phyloP scores from a whole-genome alignment of 1,140 invertebrate genomes.

The Potamilus streckersoni region DNA sequence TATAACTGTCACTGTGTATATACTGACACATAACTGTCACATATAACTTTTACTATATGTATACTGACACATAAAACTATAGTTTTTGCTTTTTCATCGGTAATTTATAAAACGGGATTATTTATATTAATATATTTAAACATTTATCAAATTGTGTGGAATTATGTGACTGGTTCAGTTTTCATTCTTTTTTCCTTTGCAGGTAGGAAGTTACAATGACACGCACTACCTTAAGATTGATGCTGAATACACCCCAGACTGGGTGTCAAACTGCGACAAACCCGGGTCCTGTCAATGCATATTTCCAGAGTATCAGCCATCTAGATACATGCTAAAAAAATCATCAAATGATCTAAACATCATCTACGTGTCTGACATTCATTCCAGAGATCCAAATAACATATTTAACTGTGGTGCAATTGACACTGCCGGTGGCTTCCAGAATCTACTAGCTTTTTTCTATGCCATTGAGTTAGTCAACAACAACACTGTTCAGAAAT shows the following conservation, averaged over 20 bases:
- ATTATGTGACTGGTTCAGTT: neutral
- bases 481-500: conserved; percentile 33
- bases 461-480: conserved; percentile 60
- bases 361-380: conserved; percentile 59
- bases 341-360: conserved; percentile 53
- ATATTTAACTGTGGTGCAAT: conserved; percentile 52
- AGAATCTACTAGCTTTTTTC: conserved; percentile 62
- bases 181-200: conserved; percentile 21
- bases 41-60: too few relatives aligned
- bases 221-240: conserved; percentile 60
- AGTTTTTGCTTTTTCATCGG: too few relatives aligned
- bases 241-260: conserved; percentile 45
- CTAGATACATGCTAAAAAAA: conserved; percentile 54
- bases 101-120: too few relatives aligned
- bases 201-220: conserved; percentile 66
- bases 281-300: conserved; percentile 41
- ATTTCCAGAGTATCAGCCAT: conserved; percentile 50
- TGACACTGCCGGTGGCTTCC: conserved; percentile 48
- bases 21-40: too few relatives aligned
- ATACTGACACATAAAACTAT: too few relatives aligned
- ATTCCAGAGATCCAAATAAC: conserved; percentile 37
- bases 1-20: too few relatives aligned
- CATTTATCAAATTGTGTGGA: neutral
- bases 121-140: neutral
- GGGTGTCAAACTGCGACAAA: conserved; percentile 37